Percentiles rank a stretch among this genome's conserved stretches.
These are phyloP conservation scores for Leptatherina wallacei DNA, from an alignment of 2,797 vertebrate species.

Conservation along the genomic window DNA sequence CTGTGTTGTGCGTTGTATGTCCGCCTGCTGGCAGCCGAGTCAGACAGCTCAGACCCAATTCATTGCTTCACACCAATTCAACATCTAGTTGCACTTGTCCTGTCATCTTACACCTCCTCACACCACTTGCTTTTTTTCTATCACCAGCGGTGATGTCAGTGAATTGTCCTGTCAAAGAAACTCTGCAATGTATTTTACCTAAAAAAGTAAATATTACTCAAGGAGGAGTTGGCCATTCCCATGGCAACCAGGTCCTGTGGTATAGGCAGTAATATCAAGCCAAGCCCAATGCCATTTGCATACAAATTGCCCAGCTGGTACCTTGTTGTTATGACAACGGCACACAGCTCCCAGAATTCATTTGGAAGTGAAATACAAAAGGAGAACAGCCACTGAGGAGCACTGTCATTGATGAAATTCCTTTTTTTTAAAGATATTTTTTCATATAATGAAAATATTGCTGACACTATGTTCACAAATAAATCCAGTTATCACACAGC, in stretches of 20 bases:
- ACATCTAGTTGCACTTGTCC: conserved; percentile 50
- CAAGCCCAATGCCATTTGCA: conserved; percentile 82
- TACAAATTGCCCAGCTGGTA: conserved; percentile 88
- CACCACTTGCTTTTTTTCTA: conserved; percentile 37
- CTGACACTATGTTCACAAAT: conserved; percentile 31
- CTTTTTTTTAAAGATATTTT: conserved; percentile 29
- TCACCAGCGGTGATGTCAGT: conserved; percentile 44
- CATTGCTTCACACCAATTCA: conserved; percentile 69
- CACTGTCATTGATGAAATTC: conserved; percentile 65
- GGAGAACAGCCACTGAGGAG: conserved; percentile 56
- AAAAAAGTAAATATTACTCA: conserved; percentile 42
- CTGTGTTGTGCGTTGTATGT: neutral
- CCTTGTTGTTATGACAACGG: conserved; percentile 86
- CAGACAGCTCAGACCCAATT: conserved; percentile 59
- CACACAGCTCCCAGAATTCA: conserved; percentile 82
- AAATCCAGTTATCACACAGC: conserved; percentile 27
- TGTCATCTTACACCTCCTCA: conserved; percentile 52
- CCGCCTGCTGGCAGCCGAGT: conserved; percentile 35
- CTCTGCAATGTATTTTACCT: conserved; percentile 6
- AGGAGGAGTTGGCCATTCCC: conserved; percentile 73
- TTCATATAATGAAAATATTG: conserved; percentile 6
- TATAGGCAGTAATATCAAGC: conserved; percentile 76
- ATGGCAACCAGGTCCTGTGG: conserved; percentile 78
- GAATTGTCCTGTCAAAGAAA: conserved; percentile 7
- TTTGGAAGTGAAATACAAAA: conserved; percentile 78